Evolutionary conservation across 30 jellyfish, hydroid and myxozoan genomes (phyloP).

Genomic region (Hydra vulgaris): DNA sequence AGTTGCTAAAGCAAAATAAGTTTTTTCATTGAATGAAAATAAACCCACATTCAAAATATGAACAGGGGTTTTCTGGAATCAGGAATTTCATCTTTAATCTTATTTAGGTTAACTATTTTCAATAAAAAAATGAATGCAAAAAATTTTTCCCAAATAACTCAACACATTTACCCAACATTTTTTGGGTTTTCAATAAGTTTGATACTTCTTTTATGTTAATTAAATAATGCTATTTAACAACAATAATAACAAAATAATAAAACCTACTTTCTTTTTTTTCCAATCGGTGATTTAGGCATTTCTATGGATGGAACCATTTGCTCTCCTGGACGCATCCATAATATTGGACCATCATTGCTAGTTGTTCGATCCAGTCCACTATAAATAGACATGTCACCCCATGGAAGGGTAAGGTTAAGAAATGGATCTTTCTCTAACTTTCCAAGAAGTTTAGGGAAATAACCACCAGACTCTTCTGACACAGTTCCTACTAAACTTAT

Average conservation of each 20-base stretch:
- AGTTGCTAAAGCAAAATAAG: too few relatives aligned
- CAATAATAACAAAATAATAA: neutral
- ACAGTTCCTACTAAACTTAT: conserved; percentile 92
- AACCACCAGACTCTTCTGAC: conserved; percentile 89
- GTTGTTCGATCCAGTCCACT: conserved; percentile 48
- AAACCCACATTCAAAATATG: too few relatives aligned
- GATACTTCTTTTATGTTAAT: too few relatives aligned
- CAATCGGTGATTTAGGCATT: conserved; percentile 65
- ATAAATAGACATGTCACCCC: conserved; percentile 79
- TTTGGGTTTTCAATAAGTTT: too few relatives aligned
- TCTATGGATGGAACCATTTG: conserved; percentile 94
- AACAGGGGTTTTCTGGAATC: too few relatives aligned
- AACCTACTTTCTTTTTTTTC: conserved; percentile 58
- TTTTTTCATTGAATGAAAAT: too few relatives aligned
- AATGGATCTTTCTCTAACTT: conserved; percentile 78
- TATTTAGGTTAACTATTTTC: too few relatives aligned
- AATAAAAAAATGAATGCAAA: too few relatives aligned
- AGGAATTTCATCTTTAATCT: too few relatives aligned
- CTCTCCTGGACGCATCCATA: conserved; percentile 98
- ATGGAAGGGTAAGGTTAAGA: conserved; percentile 72
- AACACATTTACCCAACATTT: too few relatives aligned
- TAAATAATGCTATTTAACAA: too few relatives aligned
- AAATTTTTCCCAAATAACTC: too few relatives aligned
- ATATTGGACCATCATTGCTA: conserved; percentile 93
- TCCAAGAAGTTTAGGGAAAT: conserved; percentile 70